Evolutionary conservation across 2,113 vertebrate genomes (phyloP).

Genomic region (Nansenia antarctica): DNA sequence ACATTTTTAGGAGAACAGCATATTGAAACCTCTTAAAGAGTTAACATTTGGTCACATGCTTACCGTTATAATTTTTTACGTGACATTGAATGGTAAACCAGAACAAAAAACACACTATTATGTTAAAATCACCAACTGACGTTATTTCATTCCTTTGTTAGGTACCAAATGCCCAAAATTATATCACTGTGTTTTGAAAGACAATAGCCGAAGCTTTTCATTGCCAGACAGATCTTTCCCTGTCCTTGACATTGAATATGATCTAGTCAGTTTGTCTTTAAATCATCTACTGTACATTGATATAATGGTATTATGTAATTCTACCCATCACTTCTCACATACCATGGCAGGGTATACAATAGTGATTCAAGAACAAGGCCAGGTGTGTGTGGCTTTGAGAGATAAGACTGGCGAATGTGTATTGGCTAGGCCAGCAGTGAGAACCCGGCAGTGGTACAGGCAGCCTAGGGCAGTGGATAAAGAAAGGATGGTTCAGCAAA

Average conservation of each 20-base stretch:
- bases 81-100: neutral
- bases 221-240: slow-evolving; percentile 16
- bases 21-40: neutral
- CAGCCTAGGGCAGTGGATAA: slow-evolving; percentile 15
- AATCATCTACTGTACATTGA: slow-evolving; percentile 13
- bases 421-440: too few relatives aligned
- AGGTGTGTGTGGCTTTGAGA: slow-evolving; percentile 28
- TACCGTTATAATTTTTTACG: neutral
- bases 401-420: slow-evolving; percentile 18
- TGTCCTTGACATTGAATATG: slow-evolving; percentile 29
- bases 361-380: slow-evolving; percentile 18
- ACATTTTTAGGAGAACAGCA: neutral
- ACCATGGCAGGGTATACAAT: slow-evolving; percentile 11
- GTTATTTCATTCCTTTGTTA: neutral
- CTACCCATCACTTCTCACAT: neutral
- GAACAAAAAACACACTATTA: neutral
- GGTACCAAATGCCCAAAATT: neutral
- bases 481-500: slow-evolving; percentile 23
- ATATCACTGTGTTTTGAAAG: neutral
- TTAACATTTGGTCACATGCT: neutral
- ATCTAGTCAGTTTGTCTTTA: slow-evolving; percentile 4
- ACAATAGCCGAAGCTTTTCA: neutral
- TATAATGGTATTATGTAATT: slow-evolving; percentile 11
- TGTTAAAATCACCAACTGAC: neutral
- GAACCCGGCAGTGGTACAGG: too few relatives aligned